Conservation (phyloP, 2,797 vertebrate species). For the Melanotaenia parkinsoni region DNA sequence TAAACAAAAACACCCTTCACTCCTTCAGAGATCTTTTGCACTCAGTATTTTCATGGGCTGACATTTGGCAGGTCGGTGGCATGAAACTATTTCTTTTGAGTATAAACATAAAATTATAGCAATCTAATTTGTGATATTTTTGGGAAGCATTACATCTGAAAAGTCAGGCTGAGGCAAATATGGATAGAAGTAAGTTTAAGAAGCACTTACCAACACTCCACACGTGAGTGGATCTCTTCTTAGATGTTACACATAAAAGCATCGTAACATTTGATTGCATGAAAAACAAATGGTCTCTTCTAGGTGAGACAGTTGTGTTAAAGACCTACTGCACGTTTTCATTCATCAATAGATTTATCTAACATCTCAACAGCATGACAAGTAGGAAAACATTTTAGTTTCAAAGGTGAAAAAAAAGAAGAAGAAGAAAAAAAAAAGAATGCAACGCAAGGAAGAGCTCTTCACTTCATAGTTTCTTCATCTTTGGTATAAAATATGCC, state of each 20-base stretch:
- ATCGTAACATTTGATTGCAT: constrained; percentile 24
- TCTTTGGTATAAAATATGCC: constrained; percentile 99
- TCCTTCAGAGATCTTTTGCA: constrained; percentile 37
- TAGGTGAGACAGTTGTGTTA: constrained; percentile 56
- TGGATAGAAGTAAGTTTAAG: constrained; percentile 8
- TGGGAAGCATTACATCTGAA: constrained; percentile 3
- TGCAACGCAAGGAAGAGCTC: constrained; percentile 82
- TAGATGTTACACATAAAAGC: constrained; percentile 15
- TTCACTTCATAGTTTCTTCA: constrained; percentile 92
- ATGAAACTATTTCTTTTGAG: constrained; percentile 26
- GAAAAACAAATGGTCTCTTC: constrained; percentile 31
- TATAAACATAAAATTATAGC: constrained; percentile 10
- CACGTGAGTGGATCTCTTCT: constrained; percentile 4
- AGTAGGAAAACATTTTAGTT: constrained; percentile 52
- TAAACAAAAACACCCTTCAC: constrained; percentile 62
- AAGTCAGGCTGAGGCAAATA: constrained; percentile 19
- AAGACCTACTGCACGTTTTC: constrained; percentile 51
- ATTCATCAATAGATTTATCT: constrained; percentile 71
- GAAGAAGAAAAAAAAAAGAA: constrained; percentile 37
- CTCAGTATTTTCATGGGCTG: constrained; percentile 58
- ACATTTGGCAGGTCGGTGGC: constrained; percentile 56
- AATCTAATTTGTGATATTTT: constrained; percentile 10
- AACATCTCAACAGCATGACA: constrained; percentile 56
- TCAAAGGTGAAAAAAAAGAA: constrained; percentile 53
- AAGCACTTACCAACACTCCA: constrained; percentile 16